Evolutionary conservation across 2,888 invertebrate species (phyloP).

Genomic region (Agrochola circellaris): DNA sequence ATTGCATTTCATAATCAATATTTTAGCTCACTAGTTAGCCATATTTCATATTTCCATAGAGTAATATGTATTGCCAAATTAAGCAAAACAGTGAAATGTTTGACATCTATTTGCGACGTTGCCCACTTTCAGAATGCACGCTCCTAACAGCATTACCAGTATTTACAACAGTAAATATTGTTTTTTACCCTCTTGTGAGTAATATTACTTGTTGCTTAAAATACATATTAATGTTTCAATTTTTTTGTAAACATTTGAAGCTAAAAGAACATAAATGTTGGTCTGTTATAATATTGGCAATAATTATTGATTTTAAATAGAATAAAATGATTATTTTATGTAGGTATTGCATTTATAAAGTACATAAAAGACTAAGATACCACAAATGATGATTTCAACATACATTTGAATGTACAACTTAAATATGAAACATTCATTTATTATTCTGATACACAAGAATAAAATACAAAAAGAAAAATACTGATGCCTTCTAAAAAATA

Average conservation of each 20-base stretch:
- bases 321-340: neutral
- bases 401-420: slow-evolving; percentile 17
- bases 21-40: too few species aligned
- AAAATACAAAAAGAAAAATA: slow-evolving; percentile 4
- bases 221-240: neutral
- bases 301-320: too few species aligned
- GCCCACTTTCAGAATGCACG: too few species aligned
- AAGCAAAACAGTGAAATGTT: too few species aligned
- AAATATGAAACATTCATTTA: slow-evolving; percentile 15
- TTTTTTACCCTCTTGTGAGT: neutral
- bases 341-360: neutral
- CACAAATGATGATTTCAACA: slow-evolving; percentile 2
- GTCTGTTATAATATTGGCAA: neutral
- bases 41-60: too few species aligned
- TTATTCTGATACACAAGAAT: slow-evolving; percentile 11
- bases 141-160: slow-evolving; percentile 16
- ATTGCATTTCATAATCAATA: too few species aligned
- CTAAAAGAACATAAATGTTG: slow-evolving; percentile 1
- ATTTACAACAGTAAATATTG: slow-evolving; percentile 9
- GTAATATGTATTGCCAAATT: too few species aligned
- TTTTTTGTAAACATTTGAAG: neutral
- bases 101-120: too few species aligned
- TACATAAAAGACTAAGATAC: slow-evolving; percentile 20
- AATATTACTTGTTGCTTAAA: neutral
- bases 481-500: slow-evolving; percentile 6